These are phyloP conservation scores for Semotilus atromaculatus DNA, from an alignment of 2,797 vertebrate species.

Conservation along the genomic window DNA sequence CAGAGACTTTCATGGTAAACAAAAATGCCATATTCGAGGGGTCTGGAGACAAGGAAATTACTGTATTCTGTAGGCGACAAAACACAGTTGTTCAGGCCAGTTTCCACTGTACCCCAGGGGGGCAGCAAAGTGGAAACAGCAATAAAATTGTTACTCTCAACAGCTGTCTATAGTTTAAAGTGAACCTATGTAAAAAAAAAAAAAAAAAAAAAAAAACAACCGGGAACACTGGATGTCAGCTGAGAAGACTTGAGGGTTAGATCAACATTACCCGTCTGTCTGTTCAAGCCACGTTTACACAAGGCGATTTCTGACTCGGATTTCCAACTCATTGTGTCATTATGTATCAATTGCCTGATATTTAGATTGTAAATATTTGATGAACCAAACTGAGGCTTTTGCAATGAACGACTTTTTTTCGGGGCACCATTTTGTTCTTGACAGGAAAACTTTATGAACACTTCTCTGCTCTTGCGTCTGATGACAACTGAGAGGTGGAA, in stretches of 20 bases:
- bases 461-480: constrained; percentile 1
- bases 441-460: constrained; percentile 56
- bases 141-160: constrained; percentile 7
- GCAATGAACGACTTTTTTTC: constrained; percentile 41
- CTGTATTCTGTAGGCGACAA: constrained; percentile 8
- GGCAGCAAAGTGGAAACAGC: constrained; percentile 17
- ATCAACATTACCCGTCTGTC: constrained; percentile 10
- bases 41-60: constrained; percentile 24
- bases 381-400: constrained; percentile 39
- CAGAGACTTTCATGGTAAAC: constrained; percentile 10
- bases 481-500: constrained; percentile 39
- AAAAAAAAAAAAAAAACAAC: neutral
- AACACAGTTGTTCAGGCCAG: neutral
- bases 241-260: constrained; percentile 6
- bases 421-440: constrained; percentile 47
- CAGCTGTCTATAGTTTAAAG: constrained; percentile 28
- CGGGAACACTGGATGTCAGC: neutral
- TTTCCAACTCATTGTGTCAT: constrained; percentile 35
- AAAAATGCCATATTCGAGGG: neutral
- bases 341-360: constrained; percentile 31
- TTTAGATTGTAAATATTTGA: constrained; percentile 56
- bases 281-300: constrained; percentile 10
- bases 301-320: neutral
- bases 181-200: neutral
- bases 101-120: constrained; percentile 17